Conservation (phyloP, 2,888 invertebrate genomes). For the Prosapia bicincta region DNA sequence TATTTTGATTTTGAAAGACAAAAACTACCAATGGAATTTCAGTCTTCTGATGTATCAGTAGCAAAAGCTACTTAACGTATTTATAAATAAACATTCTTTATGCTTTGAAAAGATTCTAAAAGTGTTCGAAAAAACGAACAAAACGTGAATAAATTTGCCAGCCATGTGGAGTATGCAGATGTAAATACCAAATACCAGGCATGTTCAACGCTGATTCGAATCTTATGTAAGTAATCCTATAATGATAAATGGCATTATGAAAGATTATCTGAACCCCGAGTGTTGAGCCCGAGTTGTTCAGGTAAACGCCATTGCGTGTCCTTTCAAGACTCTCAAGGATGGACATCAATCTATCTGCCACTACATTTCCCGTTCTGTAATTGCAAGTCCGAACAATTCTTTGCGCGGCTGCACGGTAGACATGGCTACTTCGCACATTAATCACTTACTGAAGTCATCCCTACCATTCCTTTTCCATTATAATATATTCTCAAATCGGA, state of each 20-base stretch:
- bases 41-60: too few species aligned
- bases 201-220: conserved; percentile 16
- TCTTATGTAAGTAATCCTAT: conserved; percentile 26
- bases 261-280: conserved; percentile 9
- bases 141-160: too few species aligned
- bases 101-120: too few species aligned
- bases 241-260: conserved; percentile 27
- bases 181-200: neutral
- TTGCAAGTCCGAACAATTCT: neutral
- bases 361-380: neutral
- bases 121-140: too few species aligned
- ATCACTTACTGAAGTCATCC: neutral
- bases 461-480: neutral
- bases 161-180: too few species aligned
- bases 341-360: neutral
- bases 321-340: neutral
- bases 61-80: too few species aligned
- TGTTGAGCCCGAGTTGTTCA: neutral
- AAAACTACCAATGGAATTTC: too few species aligned
- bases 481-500: neutral
- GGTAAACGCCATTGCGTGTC: neutral
- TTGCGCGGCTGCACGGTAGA: neutral
- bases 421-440: neutral
- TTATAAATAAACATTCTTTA: too few species aligned
- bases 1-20: too few species aligned